Conservation (phyloP, 2,888 invertebrate species). For the Cheilosia urbana region DNA sequence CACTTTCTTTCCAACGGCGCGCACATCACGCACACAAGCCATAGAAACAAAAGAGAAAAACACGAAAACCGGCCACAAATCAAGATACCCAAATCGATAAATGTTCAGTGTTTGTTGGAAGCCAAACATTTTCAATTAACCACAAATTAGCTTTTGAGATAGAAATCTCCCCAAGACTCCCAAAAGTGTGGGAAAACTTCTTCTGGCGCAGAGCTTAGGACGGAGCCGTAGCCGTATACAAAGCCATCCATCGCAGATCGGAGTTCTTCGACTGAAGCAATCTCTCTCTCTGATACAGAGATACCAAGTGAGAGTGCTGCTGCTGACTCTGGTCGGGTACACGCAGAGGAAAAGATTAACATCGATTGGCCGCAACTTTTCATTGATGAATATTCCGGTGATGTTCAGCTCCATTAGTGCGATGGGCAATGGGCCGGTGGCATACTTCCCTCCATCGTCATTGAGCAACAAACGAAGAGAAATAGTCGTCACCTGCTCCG, state of each 20-base stretch:
- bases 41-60: slow-evolving; percentile 5
- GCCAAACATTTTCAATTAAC: slow-evolving; percentile 75
- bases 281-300: slow-evolving; percentile 18
- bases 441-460: slow-evolving; percentile 34
- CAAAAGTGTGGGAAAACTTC: slow-evolving; percentile 72
- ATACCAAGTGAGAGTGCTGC: slow-evolving; percentile 30
- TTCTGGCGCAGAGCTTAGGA: slow-evolving; percentile 30
- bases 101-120: slow-evolving; percentile 70
- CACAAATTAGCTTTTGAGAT: slow-evolving; percentile 74
- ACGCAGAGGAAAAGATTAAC: slow-evolving; percentile 34
- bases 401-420: slow-evolving; percentile 22
- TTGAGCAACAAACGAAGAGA: slow-evolving; percentile 2
- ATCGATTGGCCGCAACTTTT: slow-evolving; percentile 46
- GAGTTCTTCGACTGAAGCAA: neutral
- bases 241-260: neutral
- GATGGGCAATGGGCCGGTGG: slow-evolving; percentile 32
- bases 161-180: slow-evolving; percentile 45
- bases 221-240: neutral
- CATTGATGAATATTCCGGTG: slow-evolving; percentile 67
- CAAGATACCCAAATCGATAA: slow-evolving; percentile 73
- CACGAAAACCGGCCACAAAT: slow-evolving; percentile 61
- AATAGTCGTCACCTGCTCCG: slow-evolving; percentile 13
- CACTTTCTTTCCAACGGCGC: slow-evolving; percentile 46
- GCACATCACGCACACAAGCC: neutral
- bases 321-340: slow-evolving; percentile 6